Conservation (phyloP, 2,888 invertebrate species). For the Hoplodrina ambigua region DNA sequence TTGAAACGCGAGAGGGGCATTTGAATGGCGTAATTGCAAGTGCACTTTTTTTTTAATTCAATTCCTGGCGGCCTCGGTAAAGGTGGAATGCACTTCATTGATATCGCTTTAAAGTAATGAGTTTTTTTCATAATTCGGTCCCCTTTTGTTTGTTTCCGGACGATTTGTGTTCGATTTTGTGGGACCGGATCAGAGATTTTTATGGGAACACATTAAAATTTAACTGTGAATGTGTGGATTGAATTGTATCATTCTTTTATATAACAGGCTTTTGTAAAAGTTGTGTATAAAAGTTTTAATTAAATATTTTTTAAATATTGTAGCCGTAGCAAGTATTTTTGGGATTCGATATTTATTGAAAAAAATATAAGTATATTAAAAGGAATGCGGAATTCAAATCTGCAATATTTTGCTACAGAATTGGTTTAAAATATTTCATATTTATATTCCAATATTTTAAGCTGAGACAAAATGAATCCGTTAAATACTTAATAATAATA, state of each 20-base stretch:
- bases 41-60: conserved; percentile 87
- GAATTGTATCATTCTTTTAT: not conserved
- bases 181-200: conserved; percentile 20
- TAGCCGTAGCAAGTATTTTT: not conserved
- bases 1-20: conserved; percentile 89
- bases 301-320: not conserved
- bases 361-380: not conserved
- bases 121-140: conserved; percentile 71
- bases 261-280: not conserved
- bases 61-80: conserved; percentile 87
- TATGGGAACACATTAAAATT: conserved; percentile 30
- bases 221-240: not conserved
- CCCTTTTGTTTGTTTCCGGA: conserved; percentile 59
- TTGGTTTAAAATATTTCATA: not conserved
- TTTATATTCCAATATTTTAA: not conserved
- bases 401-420: not conserved
- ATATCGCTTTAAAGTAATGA: conserved; percentile 86
- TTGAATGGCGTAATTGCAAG: conserved; percentile 90
- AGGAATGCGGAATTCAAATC: not conserved
- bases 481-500: not conserved
- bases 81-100: conserved; percentile 88
- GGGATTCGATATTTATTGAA: not conserved
- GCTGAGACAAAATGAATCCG: not conserved
- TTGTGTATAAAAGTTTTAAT: not conserved
- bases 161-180: conserved; percentile 46